Base-by-base conservation (phyloP, 2,797 vertebrate species). In the Ispidina lecontei region DNA sequence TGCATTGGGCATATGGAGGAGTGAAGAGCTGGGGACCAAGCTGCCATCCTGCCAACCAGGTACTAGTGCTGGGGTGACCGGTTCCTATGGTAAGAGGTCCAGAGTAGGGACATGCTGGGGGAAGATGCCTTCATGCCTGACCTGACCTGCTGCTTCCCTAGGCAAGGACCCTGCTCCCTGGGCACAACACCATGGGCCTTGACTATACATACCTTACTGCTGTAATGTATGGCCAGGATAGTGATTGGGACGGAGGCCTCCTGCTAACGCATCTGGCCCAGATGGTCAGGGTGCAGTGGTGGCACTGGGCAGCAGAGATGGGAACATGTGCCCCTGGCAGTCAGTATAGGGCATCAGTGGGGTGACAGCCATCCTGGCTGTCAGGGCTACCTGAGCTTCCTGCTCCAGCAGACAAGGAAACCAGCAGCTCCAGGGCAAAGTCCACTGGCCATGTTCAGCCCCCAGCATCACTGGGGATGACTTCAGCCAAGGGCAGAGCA, bases 21-120 rank as follows among this genome's bases (percentile, higher is more conserved):
- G 97, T 7, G 74, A 97, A 73, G 97, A 98, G 11, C 91, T 98
- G 33, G 98, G 98, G 20, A 95, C 85, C 35, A 90, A 90, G 13
- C 95, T 97, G 43, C 98, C 98, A 0, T 96, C 95, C 74, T 99
- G 99, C 81, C 84, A 44, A 52, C 97, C 98, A 98, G 98, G 98
- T 98, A 97, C 88, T 37, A 83, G 18, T 46, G 75, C 54, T 63
- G 67, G 52, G 44, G 17, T 0, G 2, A 29, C 22, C 5, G 1
- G 3, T 15, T 59, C 19, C 39, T 4, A 0, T 0, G 1, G 56
- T 0, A 1, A 64, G 35, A 23, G 20, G 17, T 37, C 22, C 1
- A 0, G 21, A 74, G 58, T 56, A 51, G 54, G 47, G 33, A n/a
- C 7, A 4, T 11, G 4, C 3, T 51, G 25, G 12, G 13, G 19